These are phyloP conservation scores for Heliconius eleuchia DNA, from an alignment of 1,140 invertebrate genomes.

Conservation along the genomic window DNA sequence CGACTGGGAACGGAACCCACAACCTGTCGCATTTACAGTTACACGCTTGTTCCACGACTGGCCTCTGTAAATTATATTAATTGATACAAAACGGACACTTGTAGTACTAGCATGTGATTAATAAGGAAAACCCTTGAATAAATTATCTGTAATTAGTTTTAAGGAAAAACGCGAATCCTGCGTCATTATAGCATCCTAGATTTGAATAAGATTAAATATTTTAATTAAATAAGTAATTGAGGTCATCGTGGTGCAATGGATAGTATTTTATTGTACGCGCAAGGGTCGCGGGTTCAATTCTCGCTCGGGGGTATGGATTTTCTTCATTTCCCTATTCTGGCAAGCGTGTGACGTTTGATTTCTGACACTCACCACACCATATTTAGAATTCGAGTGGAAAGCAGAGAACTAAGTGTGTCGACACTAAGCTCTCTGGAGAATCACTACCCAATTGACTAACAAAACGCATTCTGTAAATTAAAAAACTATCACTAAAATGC, in stretches of 20 bases:
- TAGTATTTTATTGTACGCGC: no score
- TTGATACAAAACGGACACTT: neutral
- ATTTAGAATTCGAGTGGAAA: no score
- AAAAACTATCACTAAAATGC: neutral
- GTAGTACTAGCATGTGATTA: neutral
- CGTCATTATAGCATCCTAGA: neutral
- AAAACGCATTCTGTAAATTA: neutral
- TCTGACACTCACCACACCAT: no score
- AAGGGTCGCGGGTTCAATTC: no score
- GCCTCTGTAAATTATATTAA: neutral
- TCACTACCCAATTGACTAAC: no score
- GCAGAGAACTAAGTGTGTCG: no score
- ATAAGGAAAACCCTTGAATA: conserved; percentile 13
- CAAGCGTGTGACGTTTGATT: no score
- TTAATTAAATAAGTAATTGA: neutral
- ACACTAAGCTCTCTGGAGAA: no score
- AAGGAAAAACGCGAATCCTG: neutral
- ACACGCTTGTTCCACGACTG: neutral
- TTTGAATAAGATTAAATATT: neutral
- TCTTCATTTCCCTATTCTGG: no score
- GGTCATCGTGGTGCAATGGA: neutral
- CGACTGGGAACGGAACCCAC: no score
- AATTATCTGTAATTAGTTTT: neutral
- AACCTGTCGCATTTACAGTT: no score
- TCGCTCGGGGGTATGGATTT: no score